Percentiles rank a stretch among this genome's conserved stretches.
Evolutionary conservation across 2,888 invertebrate species (phyloP).

Genomic region (Autographa pulchrina): DNA sequence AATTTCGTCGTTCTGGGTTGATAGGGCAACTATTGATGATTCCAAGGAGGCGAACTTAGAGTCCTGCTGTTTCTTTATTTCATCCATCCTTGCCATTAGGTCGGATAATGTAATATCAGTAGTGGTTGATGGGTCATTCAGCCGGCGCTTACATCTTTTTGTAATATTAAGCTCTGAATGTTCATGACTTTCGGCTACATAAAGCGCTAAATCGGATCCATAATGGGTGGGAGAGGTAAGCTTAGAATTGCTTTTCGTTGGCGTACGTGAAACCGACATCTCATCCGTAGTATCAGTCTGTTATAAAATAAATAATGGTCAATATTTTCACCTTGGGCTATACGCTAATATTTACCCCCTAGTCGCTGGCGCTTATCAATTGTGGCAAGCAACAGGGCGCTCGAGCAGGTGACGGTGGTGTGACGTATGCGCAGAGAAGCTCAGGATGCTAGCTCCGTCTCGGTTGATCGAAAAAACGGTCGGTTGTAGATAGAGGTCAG

Average conservation of each 20-base stretch:
- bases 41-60: conserved; percentile 15
- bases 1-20: conserved; percentile 16
- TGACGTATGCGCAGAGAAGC: no score
- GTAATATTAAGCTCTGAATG: conserved; percentile 2
- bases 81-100: conserved; percentile 13
- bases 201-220: conserved; percentile 12
- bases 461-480: no score
- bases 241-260: conserved; percentile 6
- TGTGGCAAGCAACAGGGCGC: no score
- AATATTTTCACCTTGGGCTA: no score
- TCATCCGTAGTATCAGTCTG: no score
- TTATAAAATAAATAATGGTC: no score
- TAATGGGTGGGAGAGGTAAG: conserved; percentile 10
- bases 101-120: conserved; percentile 12
- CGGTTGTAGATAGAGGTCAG: no score
- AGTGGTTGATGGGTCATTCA: neutral
- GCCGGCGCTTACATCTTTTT: conserved; percentile 10
- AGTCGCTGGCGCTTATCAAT: no score
- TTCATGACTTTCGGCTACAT: neutral
- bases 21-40: neutral
- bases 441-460: no score
- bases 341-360: no score
- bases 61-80: conserved; percentile 16
- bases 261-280: conserved; percentile 11
- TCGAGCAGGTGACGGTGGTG: no score